Evolutionary conservation across 1,140 invertebrate species (phyloP), one percentile per base, ranked within the genome.

Genomic region (Diorhabda elongata): DNA sequence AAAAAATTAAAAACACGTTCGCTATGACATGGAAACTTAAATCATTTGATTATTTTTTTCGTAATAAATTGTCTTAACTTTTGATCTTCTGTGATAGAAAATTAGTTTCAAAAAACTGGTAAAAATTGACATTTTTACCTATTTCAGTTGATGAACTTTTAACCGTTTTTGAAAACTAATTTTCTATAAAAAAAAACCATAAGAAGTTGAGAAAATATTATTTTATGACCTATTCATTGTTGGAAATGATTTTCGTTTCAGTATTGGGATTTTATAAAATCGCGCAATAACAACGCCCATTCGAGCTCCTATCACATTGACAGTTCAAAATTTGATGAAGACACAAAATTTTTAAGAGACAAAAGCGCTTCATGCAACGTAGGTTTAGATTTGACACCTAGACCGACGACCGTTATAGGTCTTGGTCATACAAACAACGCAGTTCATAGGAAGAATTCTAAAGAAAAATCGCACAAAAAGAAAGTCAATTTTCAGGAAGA

Each of bases 351-450:
- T 72, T 78, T 89, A 11, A 79, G 87, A 0, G 87, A 89, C 72
- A 89, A 89, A 77, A 87, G 87, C 6, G 87, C 87, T 42, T 91
- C 90, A 11, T 91, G 87, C 74, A 90, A 89, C 56, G 88, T 89
- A 65, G 90, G 89, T 5, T 78, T 91, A 44, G 88, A 91, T 76
- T 83, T 84, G 45, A 85, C 87, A 3, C 85, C 86, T 43, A 81
- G 90, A 43, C 88, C 90, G 1, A 87, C 88, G 64, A 90, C 90
- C 2, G 90, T 88, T 68, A 84, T 89, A 64, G 76, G 76, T 44
- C 42, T 77, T n/a, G 42, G 71, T 7, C 70, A 68, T 8, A 73
- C 60, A 41, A 68, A 72, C 61, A 71, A 61, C 62, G 44, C 42
- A 52, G 66, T 74, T n/a, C 71, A 74, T 52, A 75, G 73, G 61